These are phyloP conservation scores for Trichacis sp. DNA, from an alignment of 2,888 invertebrate genomes.

Conservation along the genomic window DNA sequence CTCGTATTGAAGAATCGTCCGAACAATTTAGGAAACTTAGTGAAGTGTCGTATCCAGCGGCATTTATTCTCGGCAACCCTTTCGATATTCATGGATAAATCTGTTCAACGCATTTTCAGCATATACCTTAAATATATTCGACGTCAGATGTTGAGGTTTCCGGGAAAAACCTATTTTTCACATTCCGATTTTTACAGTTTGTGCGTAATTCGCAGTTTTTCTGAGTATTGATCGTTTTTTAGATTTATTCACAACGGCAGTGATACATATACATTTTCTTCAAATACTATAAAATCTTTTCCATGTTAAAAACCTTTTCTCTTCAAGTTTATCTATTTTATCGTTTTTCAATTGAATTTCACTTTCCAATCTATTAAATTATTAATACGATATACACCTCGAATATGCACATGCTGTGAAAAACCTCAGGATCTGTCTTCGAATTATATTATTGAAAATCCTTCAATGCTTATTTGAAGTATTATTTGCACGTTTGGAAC, in stretches of 20 bases:
- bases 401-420: background rate
- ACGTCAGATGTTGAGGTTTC: conserved; percentile 27
- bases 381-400: too few species aligned
- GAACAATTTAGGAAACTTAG: background rate
- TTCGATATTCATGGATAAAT: conserved; percentile 40
- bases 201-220: conserved; percentile 11
- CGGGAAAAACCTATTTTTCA: background rate
- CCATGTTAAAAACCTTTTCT: too few species aligned
- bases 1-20: too few species aligned
- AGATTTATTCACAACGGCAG: background rate
- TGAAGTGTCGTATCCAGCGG: background rate
- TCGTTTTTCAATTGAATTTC: too few species aligned
- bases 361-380: too few species aligned
- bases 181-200: conserved; percentile 10
- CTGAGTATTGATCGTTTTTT: background rate
- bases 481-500: background rate
- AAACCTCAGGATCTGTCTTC: background rate
- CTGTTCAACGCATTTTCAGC: conserved; percentile 37
- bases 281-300: too few species aligned
- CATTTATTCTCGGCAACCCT: conserved; percentile 19
- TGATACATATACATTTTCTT: too few species aligned
- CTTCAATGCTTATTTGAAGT: background rate
- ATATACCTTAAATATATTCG: conserved; percentile 24
- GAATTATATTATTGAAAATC: background rate
- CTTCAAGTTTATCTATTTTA: too few species aligned